These are phyloP conservation scores for Australoheros facetus DNA, from an alignment of 2,797 vertebrate genomes.

Conservation along the genomic window DNA sequence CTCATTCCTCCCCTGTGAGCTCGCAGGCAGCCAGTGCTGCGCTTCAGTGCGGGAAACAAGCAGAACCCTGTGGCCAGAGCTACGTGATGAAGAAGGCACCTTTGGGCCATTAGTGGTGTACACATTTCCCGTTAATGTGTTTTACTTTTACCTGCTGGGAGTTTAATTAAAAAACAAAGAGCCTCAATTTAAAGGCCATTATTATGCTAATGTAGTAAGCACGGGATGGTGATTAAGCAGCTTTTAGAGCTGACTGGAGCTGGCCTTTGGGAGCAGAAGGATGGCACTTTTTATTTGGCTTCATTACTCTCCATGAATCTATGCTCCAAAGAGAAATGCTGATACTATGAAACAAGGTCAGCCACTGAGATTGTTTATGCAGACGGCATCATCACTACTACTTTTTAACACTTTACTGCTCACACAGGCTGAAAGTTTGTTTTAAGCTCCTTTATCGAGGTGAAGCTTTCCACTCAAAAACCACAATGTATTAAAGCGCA, in stretches of 20 bases:
- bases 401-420: slow-evolving; percentile 29
- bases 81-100: slow-evolving; percentile 80
- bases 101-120: slow-evolving; percentile 83
- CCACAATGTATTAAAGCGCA: neutral
- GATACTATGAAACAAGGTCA: slow-evolving; percentile 79
- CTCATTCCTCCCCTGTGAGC: slow-evolving; percentile 72
- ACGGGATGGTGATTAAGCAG: slow-evolving; percentile 98
- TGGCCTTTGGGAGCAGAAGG: slow-evolving; percentile 88
- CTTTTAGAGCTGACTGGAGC: slow-evolving; percentile 92
- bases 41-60: slow-evolving; percentile 53
- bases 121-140: slow-evolving; percentile 98
- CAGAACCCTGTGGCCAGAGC: slow-evolving; percentile 76
- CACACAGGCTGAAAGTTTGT: slow-evolving; percentile 17
- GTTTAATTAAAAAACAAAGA: slow-evolving; percentile 99
- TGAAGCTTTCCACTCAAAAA: slow-evolving; percentile 10
- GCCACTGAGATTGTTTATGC: slow-evolving; percentile 63
- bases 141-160: slow-evolving; percentile 99
- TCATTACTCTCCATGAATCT: slow-evolving; percentile 96
- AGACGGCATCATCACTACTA: slow-evolving; percentile 59
- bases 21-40: slow-evolving; percentile 46
- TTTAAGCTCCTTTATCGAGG: neutral
- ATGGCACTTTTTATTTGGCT: slow-evolving; percentile 93
- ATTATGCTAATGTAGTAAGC: slow-evolving; percentile 99
- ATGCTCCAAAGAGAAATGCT: slow-evolving; percentile 91
- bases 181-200: slow-evolving; percentile 99